Percentiles rank a stretch among this genome's conserved stretches.
These are phyloP conservation scores for Carcharodon carcharias DNA, from an alignment of 2,797 vertebrate species.

Conservation along the genomic window DNA sequence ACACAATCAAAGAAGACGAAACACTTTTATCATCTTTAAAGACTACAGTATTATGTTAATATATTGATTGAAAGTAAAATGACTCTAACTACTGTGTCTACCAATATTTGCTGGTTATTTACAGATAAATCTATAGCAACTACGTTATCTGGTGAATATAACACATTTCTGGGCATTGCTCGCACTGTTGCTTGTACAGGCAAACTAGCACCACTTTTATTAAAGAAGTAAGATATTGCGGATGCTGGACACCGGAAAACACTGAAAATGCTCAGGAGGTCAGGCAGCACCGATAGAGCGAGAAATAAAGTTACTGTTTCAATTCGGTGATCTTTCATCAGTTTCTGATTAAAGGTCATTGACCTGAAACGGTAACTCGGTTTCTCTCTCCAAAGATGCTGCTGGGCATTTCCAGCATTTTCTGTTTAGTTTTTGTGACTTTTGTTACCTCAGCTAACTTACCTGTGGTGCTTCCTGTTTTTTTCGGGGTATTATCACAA, in stretches of 20 bases:
- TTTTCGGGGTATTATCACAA: neutral
- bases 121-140: neutral
- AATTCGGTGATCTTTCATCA: neutral
- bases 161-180: neutral
- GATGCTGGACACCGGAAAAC: neutral
- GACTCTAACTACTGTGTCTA: neutral
- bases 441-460: neutral
- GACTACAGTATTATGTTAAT: neutral
- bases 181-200: neutral
- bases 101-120: neutral
- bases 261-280: neutral
- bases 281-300: neutral
- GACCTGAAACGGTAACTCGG: neutral
- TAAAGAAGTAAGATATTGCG: neutral
- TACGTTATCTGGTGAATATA: neutral
- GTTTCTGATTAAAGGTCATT: neutral
- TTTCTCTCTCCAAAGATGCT: neutral
- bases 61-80: neutral
- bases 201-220: neutral
- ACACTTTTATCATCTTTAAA: neutral
- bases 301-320: neutral
- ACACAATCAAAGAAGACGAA: neutral
- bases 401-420: neutral
- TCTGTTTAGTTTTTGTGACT: neutral
- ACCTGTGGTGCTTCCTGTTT: neutral